Evolutionary conservation across 2,797 vertebrate species (phyloP).

Genomic region (Sus cebifrons): DNA sequence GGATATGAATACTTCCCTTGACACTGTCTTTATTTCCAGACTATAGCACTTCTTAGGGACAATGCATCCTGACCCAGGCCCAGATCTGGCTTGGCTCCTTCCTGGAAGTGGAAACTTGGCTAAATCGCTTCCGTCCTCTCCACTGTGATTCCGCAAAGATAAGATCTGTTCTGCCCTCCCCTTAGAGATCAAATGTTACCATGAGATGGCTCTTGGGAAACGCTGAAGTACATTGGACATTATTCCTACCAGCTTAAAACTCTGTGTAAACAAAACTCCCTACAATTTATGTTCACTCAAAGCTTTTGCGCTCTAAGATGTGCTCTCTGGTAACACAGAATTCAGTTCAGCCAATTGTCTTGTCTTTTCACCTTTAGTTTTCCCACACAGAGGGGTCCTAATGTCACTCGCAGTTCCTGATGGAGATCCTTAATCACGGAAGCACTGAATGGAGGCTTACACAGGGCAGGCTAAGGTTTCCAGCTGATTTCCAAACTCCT

Average conservation of each 20-base stretch:
- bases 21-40: background rate
- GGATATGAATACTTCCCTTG: background rate
- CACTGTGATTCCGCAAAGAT: background rate
- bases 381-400: background rate
- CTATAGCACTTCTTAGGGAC: background rate
- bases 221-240: background rate
- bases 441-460: background rate
- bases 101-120: background rate
- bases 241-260: background rate
- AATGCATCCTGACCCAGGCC: background rate
- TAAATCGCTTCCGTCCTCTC: background rate
- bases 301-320: background rate
- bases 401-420: background rate
- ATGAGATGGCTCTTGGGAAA: no score
- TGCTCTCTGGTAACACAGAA: background rate
- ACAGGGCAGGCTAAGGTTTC: background rate
- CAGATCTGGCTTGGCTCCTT: background rate
- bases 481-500: background rate
- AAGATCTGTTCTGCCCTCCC: background rate
- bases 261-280: background rate
- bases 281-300: background rate
- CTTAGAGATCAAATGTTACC: background rate
- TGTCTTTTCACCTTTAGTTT: background rate
- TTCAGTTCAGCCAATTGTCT: background rate
- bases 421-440: background rate